Conservation (phyloP, 2,113 vertebrate genomes). For the Hypanus sabinus region DNA sequence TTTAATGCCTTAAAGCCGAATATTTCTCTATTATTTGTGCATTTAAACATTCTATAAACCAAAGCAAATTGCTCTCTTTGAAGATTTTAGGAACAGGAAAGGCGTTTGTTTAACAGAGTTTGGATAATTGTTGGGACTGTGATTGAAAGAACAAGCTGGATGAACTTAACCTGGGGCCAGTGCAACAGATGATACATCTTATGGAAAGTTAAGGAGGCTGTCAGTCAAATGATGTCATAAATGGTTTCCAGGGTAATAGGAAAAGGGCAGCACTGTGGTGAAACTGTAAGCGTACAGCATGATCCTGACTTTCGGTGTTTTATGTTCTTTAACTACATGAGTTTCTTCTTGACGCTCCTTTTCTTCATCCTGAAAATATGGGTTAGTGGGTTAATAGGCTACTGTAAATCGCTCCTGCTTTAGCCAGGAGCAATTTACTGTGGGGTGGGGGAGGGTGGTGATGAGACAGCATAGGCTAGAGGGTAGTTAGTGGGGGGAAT, state of each 20-base stretch:
- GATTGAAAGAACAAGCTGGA: not conserved
- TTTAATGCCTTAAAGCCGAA: not conserved
- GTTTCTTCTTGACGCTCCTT: too few species aligned
- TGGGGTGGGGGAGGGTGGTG: too few species aligned
- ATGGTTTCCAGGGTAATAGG: not conserved
- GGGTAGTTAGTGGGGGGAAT: too few species aligned
- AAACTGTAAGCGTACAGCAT: too few species aligned
- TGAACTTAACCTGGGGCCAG: not conserved
- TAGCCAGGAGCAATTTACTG: too few species aligned
- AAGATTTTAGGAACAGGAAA: not conserved
- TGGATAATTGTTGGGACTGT: not conserved
- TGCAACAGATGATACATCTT: not conserved
- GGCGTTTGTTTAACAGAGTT: not conserved
- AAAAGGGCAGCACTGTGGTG: too few species aligned
- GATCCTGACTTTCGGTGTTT: too few species aligned
- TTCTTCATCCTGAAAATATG: too few species aligned
- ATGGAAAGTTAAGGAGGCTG: not conserved
- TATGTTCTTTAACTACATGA: too few species aligned
- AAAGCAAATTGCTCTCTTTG: slow-evolving; percentile 13
- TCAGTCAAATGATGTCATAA: not conserved
- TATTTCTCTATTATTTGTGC: not conserved
- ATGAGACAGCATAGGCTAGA: too few species aligned
- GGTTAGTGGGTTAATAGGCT: too few species aligned
- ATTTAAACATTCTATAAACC: slow-evolving; percentile 16
- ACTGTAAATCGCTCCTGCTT: too few species aligned